A percentile compares a stretch with the other conserved stretches of the same genome.
These are phyloP conservation scores for Phengaris arion DNA, from an alignment of 2,888 invertebrate species.

Conservation along the genomic window DNA sequence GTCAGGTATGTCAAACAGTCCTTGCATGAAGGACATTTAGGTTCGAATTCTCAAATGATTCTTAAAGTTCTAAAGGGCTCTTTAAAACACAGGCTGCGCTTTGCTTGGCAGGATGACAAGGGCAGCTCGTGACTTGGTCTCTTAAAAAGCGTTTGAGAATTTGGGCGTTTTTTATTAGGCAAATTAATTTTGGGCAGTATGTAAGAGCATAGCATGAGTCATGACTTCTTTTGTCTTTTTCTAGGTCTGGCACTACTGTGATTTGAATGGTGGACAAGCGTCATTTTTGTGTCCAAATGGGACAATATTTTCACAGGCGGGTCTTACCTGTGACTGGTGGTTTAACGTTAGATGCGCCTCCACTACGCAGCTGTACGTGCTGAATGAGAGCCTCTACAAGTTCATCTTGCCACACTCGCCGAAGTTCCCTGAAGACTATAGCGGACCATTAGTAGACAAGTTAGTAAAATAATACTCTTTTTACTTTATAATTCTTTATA, in stretches of 20 bases:
- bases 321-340: constrained; percentile 95
- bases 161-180: too few relatives aligned
- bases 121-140: too few relatives aligned
- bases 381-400: constrained; percentile 93
- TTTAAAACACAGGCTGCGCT: too few relatives aligned
- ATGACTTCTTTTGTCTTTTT: constrained; percentile 35
- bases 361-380: constrained; percentile 90
- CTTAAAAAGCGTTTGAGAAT: too few relatives aligned
- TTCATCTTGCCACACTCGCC: constrained; percentile 92
- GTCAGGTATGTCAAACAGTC: constrained; percentile 81
- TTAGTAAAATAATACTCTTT: constrained; percentile 55
- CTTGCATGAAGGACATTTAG: too few relatives aligned
- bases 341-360: constrained; percentile 92
- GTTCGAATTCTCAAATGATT: background rate
- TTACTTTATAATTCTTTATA: too few relatives aligned
- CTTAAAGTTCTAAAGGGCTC: background rate
- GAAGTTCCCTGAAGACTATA: constrained; percentile 94
- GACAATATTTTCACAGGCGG: constrained; percentile 94
- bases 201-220: background rate
- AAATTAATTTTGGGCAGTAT: background rate
- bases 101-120: too few relatives aligned
- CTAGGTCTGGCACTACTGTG: constrained; percentile 95
- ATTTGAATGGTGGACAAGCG: constrained; percentile 93
- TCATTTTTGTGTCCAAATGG: constrained; percentile 94
- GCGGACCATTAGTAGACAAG: constrained; percentile 92